Evolutionary conservation across 2,113 vertebrate species (phyloP).

Genomic region (Romanogobio albipinnatus): DNA sequence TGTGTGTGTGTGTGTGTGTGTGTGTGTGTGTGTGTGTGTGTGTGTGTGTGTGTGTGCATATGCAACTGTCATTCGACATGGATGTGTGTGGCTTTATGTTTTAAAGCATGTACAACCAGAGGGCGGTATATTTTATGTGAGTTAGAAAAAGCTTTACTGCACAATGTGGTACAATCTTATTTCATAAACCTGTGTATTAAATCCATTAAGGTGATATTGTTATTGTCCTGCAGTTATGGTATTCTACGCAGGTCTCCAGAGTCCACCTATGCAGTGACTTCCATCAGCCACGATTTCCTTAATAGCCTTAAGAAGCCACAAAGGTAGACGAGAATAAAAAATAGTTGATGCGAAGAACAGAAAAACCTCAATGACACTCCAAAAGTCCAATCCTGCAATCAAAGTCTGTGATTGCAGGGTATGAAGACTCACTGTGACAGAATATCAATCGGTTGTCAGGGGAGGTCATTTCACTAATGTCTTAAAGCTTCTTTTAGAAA

Average conservation of each 20-base stretch:
- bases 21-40: no score
- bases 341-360: not conserved
- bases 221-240: not conserved
- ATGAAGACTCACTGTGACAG: not conserved
- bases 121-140: not conserved
- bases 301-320: conserved; percentile 10
- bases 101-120: not conserved
- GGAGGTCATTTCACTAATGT: conserved; percentile 18
- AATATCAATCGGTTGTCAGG: not conserved
- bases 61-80: conserved; percentile 2
- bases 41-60: not conserved
- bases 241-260: not conserved
- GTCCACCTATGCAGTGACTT: not conserved
- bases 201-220: not conserved
- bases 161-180: not conserved
- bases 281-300: not conserved
- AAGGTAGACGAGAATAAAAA: not conserved
- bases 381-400: conserved; percentile 33
- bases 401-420: conserved; percentile 16
- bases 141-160: not conserved
- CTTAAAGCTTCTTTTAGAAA: not conserved
- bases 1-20: not conserved
- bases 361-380: conserved; percentile 11
- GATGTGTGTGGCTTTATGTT: conserved; percentile 6
- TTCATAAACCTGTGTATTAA: conserved; percentile 2